Evolutionary conservation across 2,113 vertebrate species (phyloP).

Genomic region (Cynopterus brachyotis): DNA sequence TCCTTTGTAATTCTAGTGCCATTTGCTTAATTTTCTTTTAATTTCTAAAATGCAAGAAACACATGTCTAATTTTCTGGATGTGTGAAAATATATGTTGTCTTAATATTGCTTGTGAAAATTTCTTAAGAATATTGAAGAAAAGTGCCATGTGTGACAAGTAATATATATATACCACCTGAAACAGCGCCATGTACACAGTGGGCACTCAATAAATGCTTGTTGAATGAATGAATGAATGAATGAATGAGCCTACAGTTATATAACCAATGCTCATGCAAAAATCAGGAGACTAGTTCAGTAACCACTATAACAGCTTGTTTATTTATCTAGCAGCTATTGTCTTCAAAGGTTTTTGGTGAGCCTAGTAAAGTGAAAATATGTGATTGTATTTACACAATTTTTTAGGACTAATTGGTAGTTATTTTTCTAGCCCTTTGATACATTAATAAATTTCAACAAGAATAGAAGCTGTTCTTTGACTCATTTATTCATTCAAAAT

Average conservation of each 20-base stretch:
- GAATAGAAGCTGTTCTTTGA: not conserved
- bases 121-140: not conserved
- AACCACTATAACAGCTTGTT: not conserved
- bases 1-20: slow-evolving; percentile 75
- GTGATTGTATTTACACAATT: not conserved
- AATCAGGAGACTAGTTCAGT: not conserved
- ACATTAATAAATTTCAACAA: slow-evolving; percentile 36
- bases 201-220: not conserved
- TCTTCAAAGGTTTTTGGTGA: not conserved
- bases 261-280: not conserved
- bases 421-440: slow-evolving; percentile 43
- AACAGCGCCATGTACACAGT: not conserved
- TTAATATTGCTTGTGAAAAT: slow-evolving; percentile 17
- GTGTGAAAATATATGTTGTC: slow-evolving; percentile 48
- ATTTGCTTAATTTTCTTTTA: slow-evolving; percentile 74
- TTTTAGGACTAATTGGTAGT: slow-evolving; percentile 4
- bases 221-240: not conserved
- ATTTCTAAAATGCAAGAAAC: slow-evolving; percentile 58
- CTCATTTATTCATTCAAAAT: not conserved
- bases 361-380: not conserved
- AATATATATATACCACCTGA: not conserved
- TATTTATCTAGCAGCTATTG: not conserved
- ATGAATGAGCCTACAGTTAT: not conserved
- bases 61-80: slow-evolving; percentile 34
- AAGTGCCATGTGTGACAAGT: not conserved